Conservation (phyloP, 2,888 invertebrate species). For the Zele albiditarsus region DNA sequence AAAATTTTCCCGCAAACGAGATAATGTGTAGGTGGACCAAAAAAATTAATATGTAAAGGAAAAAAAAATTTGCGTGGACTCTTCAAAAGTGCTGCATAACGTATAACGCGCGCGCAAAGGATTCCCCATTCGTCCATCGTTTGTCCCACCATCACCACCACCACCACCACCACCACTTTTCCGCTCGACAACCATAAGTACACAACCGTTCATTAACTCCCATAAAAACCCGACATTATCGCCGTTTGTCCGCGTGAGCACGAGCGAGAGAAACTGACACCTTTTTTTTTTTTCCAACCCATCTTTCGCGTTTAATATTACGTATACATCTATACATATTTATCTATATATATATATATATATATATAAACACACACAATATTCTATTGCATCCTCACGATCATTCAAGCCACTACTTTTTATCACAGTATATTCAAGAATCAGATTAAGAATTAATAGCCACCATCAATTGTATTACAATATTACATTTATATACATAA, state of each 20-base stretch:
- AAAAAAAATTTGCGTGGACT: not conserved
- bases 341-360: slow-evolving; percentile 24
- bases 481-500: not conserved
- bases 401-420: slow-evolving; percentile 36
- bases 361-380: not conserved
- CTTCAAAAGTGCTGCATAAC: slow-evolving; percentile 63
- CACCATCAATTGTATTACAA: slow-evolving; percentile 15
- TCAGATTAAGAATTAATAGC: not conserved
- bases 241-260: slow-evolving; percentile 53
- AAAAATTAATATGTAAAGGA: not conserved
- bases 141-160: slow-evolving; percentile 51
- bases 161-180: slow-evolving; percentile 64
- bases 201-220: slow-evolving; percentile 64
- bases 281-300: slow-evolving; percentile 43
- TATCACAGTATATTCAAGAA: slow-evolving; percentile 9
- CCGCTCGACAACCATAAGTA: slow-evolving; percentile 66
- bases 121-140: slow-evolving; percentile 62
- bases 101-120: slow-evolving; percentile 41
- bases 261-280: slow-evolving; percentile 50
- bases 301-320: slow-evolving; percentile 20
- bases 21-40: not conserved
- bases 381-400: slow-evolving; percentile 17
- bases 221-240: slow-evolving; percentile 62
- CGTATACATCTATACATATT: slow-evolving; percentile 19
- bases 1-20: too few relatives aligned